Evolutionary conservation across 2,888 invertebrate species (phyloP), one percentile per base, ranked within the genome.

Genomic region (Spodoptera picta): DNA sequence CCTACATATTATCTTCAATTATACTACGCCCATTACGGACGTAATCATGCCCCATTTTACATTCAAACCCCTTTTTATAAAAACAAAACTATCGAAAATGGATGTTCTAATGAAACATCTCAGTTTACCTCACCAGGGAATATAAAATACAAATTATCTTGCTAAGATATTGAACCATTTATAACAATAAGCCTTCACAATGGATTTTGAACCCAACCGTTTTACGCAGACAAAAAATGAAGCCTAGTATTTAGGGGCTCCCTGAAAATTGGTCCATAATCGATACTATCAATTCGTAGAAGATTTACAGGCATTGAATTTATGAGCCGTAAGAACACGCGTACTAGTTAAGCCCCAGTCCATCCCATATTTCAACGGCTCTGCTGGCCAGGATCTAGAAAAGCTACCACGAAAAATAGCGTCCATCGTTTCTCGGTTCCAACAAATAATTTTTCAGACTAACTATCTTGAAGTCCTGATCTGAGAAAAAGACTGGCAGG

Each of bases 381-480:
- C 54, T 31, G n/a, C 50, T 44, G 44, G 24, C 23, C 31, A 43
- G 49, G 57, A 69, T 57, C 36, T 53, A 46, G 27, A 47, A 69
- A 51, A 67, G 64, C 60, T 60, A 60, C 42, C 47, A 36, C 54
- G 59, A 69, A 53, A 60, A 69, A 69, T 71, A 12, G 58, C 68
- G 41, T 12, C 44, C 42, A 52, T 56, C 65, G 12, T 31, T 19
- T 23, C 44, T 24, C 24, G 60, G 43, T 65, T 51, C 69, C 48
- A 14, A 7, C 4, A 55, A 54, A 55, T 47, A 36, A 69, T 71
- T 60, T 65, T 60, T 69, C 52, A 69, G 43, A 23, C 23, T 36
- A 60, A 65, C 69, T 69, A 66, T 69, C 72, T 71, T 36, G 41
- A 42, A 71, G n/a, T 31, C 46, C 60, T 42, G 66, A 60, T 55